Evolutionary conservation across 2,113 vertebrate genomes (phyloP).

Genomic region (Zosterops hypoxanthus): DNA sequence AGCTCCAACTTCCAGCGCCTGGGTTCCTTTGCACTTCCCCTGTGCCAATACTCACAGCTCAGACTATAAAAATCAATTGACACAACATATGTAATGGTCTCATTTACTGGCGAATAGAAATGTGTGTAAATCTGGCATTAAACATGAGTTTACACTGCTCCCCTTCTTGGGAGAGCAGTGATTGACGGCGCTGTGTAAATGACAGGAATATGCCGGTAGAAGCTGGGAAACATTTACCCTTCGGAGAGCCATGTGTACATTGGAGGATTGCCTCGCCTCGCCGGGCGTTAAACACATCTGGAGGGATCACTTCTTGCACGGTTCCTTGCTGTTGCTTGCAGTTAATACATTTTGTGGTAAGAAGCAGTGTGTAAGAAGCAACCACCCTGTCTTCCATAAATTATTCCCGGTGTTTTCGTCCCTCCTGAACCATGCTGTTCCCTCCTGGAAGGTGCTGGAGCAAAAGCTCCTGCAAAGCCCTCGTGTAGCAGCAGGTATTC

Average conservation of each 20-base stretch:
- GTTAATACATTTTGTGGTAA: not conserved
- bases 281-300: not conserved
- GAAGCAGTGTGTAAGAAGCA: not conserved
- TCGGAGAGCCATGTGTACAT: slow-evolving; percentile 50
- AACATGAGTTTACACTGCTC: slow-evolving; percentile 56
- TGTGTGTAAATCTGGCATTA: slow-evolving; percentile 65
- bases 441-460: not conserved
- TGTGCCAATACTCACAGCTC: not conserved
- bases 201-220: slow-evolving; percentile 20
- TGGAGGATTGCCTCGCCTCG: slow-evolving; percentile 52
- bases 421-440: not conserved
- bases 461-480: not conserved
- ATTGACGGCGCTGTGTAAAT: slow-evolving; percentile 70
- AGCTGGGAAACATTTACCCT: slow-evolving; percentile 67
- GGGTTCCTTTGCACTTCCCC: not conserved
- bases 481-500: not conserved
- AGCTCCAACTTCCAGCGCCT: not conserved
- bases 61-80: slow-evolving; percentile 51
- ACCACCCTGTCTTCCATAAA: not conserved
- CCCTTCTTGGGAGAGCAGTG: slow-evolving; percentile 48
- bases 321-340: not conserved
- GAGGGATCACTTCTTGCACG: not conserved
- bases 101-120: slow-evolving; percentile 54
- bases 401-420: not conserved
- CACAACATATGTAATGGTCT: slow-evolving; percentile 59